A percentile compares a stretch with the other conserved stretches of the same genome.
phyloP scores from a whole-genome alignment of 2,797 vertebrate species.

The Poliocrania exsul region DNA sequence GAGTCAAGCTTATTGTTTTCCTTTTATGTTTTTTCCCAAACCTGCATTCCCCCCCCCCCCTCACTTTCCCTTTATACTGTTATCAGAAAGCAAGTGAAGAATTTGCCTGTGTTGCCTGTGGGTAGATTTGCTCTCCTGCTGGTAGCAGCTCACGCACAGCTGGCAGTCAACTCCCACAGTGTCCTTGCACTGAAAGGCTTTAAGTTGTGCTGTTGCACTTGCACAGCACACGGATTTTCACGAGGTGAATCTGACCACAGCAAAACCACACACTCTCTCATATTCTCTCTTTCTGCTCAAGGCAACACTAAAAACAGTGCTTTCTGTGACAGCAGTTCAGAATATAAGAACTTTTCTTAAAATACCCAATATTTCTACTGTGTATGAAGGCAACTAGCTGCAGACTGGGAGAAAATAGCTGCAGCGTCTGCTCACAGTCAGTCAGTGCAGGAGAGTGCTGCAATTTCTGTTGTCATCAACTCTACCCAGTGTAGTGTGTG shows the following conservation, averaged over 20 bases:
- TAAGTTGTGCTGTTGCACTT: not conserved
- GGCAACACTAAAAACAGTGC: not conserved
- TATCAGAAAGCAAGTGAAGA: not conserved
- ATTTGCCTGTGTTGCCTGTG: not conserved
- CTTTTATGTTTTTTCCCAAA: not conserved
- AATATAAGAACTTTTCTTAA: not conserved
- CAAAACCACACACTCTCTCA: accelerated
- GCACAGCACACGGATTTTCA: not conserved
- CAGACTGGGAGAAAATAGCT: not conserved
- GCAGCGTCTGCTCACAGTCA: not conserved
- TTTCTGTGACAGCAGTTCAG: not conserved
- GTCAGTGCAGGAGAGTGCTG: not conserved
- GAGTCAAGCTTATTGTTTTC: not conserved
- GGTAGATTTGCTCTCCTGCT: not conserved
- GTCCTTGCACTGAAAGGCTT: not conserved
- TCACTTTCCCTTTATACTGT: not conserved
- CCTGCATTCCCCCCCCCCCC: not conserved
- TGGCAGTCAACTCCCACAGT: not conserved
- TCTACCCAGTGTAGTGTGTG: not conserved
- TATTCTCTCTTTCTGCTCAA: not conserved
- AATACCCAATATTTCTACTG: not conserved
- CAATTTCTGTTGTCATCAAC: not conserved
- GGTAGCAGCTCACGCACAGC: not conserved
- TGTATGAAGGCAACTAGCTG: not conserved
- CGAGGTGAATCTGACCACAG: not conserved